These are phyloP conservation scores for Sebastes aleutianus DNA, from an alignment of 2,797 vertebrate species.

Conservation along the genomic window DNA sequence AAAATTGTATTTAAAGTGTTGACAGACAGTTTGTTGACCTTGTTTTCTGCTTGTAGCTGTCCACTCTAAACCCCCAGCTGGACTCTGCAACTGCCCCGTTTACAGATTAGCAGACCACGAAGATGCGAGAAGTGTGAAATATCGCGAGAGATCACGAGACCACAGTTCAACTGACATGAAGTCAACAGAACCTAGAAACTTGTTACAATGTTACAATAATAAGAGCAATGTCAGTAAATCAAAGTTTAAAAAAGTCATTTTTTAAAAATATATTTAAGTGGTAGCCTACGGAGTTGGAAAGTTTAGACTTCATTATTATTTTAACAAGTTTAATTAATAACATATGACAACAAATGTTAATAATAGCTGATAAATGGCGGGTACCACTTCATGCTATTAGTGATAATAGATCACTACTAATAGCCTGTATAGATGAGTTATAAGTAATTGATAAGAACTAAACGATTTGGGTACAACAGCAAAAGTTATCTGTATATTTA, in stretches of 20 bases:
- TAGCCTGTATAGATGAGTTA: background rate
- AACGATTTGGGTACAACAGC: background rate
- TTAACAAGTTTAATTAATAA: background rate
- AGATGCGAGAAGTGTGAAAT: background rate
- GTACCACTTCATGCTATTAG: background rate
- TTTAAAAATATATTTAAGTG: no score
- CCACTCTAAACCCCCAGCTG: background rate
- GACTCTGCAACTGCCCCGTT: background rate
- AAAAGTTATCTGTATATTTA: background rate
- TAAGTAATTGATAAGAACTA: background rate
- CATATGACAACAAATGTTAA: background rate
- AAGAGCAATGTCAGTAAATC: background rate
- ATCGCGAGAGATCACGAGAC: constrained; percentile 48
- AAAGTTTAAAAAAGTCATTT: background rate
- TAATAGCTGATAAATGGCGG: background rate
- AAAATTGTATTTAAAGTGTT: background rate
- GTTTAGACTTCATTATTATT: background rate
- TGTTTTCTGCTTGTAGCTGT: rapidly evolving
- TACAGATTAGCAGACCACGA: background rate
- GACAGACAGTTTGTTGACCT: constrained; percentile 37
- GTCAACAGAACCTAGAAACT: background rate
- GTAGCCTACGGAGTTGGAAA: background rate
- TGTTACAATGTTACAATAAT: no score
- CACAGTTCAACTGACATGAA: no score
- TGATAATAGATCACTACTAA: background rate